These are phyloP conservation scores for Mamestra configurata DNA, from an alignment of 1,140 invertebrate species.

Conservation along the genomic window DNA sequence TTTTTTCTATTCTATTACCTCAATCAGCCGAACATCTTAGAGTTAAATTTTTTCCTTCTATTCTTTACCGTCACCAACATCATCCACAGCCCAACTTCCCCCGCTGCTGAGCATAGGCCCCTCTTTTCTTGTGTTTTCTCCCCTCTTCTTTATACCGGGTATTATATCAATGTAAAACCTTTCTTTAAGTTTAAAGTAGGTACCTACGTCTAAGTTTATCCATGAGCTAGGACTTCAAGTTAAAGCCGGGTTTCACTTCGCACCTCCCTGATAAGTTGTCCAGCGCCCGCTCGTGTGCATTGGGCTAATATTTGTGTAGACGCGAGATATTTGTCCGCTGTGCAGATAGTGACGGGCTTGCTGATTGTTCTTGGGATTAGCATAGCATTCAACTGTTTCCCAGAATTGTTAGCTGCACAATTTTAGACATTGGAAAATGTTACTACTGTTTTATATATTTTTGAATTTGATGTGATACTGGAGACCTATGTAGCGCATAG, in stretches of 20 bases:
- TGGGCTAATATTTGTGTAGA: constrained; percentile 32
- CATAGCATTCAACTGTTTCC: constrained; percentile 2
- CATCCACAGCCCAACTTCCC: too few relatives aligned
- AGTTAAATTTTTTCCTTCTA: too few relatives aligned
- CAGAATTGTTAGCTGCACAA: neutral
- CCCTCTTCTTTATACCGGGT: too few relatives aligned
- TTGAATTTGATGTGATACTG: too few relatives aligned
- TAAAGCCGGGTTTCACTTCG: constrained; percentile 6
- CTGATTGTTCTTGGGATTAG: constrained; percentile 30
- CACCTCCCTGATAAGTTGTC: constrained; percentile 7
- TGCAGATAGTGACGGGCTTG: constrained; percentile 30
- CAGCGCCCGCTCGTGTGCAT: constrained; percentile 1
- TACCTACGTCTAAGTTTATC: neutral
- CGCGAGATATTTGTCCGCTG: constrained; percentile 23
- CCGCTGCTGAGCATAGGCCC: too few relatives aligned
- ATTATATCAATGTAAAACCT: neutral
- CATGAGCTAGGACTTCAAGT: neutral
- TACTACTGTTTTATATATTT: too few relatives aligned
- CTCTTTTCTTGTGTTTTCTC: too few relatives aligned
- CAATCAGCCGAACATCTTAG: too few relatives aligned
- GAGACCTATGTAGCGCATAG: too few relatives aligned
- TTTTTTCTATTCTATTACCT: too few relatives aligned
- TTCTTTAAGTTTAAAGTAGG: neutral
- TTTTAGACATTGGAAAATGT: too few relatives aligned
- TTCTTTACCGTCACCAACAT: too few relatives aligned